Evolutionary conservation across 2,888 invertebrate genomes (phyloP), one percentile per base, ranked within the genome.

Genomic region (Amiota communis): DNA sequence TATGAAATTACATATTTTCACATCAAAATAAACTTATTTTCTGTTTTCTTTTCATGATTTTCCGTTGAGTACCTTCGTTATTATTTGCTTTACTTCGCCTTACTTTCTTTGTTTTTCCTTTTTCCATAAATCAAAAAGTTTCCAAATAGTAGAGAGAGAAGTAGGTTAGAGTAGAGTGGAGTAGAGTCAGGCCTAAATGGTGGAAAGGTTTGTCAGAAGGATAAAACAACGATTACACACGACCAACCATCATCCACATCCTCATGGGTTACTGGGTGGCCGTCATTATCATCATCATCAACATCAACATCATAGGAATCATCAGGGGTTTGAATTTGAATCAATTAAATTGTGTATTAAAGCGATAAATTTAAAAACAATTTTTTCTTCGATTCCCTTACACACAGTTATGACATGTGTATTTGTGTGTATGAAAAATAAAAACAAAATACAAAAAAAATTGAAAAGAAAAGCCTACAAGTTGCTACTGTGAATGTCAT

Each of bases 401-500:
- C 10, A 63, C 3, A 48, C 65, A 48, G n/a, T 15, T 49, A 67
- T 61, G 15, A 49, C 49, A 53, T 53, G 11, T 20, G 49, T 36
- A 36, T 36, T 6, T 36, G 2, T 36, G 3, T 36, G 3, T 6
- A 36, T 6, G 6, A 36, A 36, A 36, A 36, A 36, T 6, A 36
- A 36, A 36, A 36, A 6, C 1, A 6, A 0, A 36, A 3, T 23
- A 36, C 2, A 36, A 36, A 36, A 36, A n/a, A n/a, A n/a, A n/a
- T n/a, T 23, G 3, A 3, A 23, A 6, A 36, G 59, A 47, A 67
- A 71, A 71, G 61, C 57, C 71, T 71, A 78, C 78, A 71, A 75
- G 76, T 78, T 79, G 82, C 56, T 56, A 57, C 79, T 76, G 75
- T 72, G 81, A 78, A 78, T 76, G 75, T 74, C 82, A 81, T 77